Conservation (phyloP, 1,140 invertebrate species). For the Trialeurodes vaporariorum region DNA sequence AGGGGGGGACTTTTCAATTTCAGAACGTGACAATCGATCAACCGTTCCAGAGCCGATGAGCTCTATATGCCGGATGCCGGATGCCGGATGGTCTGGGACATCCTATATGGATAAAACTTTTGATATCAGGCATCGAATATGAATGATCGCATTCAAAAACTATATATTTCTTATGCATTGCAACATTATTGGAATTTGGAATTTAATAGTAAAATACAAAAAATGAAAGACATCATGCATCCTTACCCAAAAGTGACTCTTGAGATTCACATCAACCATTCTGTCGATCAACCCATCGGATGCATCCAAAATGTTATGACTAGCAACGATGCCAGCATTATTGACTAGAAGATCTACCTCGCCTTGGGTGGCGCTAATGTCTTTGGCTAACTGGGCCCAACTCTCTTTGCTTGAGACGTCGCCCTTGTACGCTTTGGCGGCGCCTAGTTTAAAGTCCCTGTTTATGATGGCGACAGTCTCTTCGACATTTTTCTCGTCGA, state of each 20-base stretch:
- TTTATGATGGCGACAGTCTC: conserved; percentile 36
- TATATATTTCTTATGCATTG: too few relatives aligned
- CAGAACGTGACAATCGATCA: too few relatives aligned
- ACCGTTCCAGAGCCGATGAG: too few relatives aligned
- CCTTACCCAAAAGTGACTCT: conserved; percentile 30
- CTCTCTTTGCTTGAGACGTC: conserved; percentile 31
- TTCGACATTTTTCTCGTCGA: conserved; percentile 41
- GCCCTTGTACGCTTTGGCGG: conserved; percentile 27
- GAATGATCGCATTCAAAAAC: too few relatives aligned
- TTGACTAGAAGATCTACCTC: conserved; percentile 27
- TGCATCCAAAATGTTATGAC: conserved; percentile 18
- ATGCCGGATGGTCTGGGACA: too few relatives aligned
- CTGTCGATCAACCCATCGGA: conserved; percentile 16
- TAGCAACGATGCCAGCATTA: conserved; percentile 28
- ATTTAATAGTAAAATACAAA: too few relatives aligned
- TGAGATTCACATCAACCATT: conserved; percentile 27
- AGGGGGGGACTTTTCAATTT: too few relatives aligned
- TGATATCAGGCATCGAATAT: too few relatives aligned
- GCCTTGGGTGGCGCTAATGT: conserved; percentile 21
- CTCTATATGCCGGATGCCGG: too few relatives aligned
- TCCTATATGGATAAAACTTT: too few relatives aligned
- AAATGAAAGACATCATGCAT: too few relatives aligned
- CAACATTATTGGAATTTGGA: too few relatives aligned
- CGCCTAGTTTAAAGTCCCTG: conserved; percentile 17
- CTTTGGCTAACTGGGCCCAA: conserved; percentile 20